Percentiles rank a stretch among this genome's conserved stretches.
These are phyloP conservation scores for Pseudomyrmex gracilis DNA, from an alignment of 1,140 invertebrate species.

Conservation along the genomic window DNA sequence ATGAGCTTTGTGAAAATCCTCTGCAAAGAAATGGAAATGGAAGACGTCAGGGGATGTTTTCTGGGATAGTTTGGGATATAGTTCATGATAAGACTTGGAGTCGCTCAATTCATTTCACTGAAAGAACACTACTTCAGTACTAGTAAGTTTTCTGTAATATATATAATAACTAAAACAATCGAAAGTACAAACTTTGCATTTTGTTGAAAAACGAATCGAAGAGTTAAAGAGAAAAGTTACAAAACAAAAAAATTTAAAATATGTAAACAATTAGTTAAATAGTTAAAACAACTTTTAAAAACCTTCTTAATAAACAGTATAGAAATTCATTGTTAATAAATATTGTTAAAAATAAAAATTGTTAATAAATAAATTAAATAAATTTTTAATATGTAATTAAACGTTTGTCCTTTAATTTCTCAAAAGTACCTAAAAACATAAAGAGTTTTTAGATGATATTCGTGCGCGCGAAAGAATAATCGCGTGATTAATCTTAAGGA, in stretches of 20 bases:
- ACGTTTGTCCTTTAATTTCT: background rate
- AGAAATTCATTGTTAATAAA: background rate
- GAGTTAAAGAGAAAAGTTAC: too few species aligned
- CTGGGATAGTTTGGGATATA: background rate
- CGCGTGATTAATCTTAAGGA: background rate
- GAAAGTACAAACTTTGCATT: conserved; percentile 2
- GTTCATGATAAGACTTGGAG: conserved; percentile 31
- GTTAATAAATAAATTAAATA: background rate
- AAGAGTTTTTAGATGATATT: background rate
- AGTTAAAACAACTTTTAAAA: background rate
- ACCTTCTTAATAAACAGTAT: background rate
- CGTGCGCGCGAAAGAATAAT: conserved; percentile 11
- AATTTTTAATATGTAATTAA: background rate
- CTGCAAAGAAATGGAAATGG: background rate
- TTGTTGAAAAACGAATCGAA: background rate
- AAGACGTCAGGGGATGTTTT: conserved; percentile 1
- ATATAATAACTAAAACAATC: background rate
- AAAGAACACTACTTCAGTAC: background rate
- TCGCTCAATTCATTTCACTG: background rate
- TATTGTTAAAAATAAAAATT: background rate
- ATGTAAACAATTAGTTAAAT: background rate
- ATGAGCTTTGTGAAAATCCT: background rate
- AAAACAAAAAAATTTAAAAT: too few species aligned
- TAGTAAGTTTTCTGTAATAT: conserved; percentile 31
- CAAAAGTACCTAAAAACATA: background rate